Conservation (phyloP, 2,113 vertebrate genomes). For the Campylorhamphus procurvoides region DNA sequence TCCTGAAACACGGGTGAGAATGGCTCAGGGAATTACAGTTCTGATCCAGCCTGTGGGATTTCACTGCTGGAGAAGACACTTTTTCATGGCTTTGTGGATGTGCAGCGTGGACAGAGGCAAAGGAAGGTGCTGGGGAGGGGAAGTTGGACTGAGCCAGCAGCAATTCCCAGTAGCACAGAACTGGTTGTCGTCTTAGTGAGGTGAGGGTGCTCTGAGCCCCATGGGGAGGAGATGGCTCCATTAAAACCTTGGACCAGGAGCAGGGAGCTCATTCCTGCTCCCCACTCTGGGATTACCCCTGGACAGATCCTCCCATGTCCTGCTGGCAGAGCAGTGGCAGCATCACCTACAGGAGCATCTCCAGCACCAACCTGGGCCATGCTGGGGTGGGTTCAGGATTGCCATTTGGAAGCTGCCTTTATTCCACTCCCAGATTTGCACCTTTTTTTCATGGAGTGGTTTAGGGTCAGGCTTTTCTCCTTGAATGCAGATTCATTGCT, state of each 20-base stretch:
- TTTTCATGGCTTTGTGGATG: not conserved
- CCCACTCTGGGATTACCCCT: rapidly evolving
- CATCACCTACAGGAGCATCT: not conserved
- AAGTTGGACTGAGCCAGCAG: not conserved
- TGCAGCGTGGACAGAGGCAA: not conserved
- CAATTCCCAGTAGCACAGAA: no score
- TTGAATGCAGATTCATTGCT: not conserved
- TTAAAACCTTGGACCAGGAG: not conserved
- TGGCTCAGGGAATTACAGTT: rapidly evolving
- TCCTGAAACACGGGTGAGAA: rapidly evolving
- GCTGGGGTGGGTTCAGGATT: not conserved
- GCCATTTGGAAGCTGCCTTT: not conserved
- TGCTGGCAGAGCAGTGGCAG: not conserved
- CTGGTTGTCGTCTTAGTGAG: not conserved
- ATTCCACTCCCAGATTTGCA: not conserved
- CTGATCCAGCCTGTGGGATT: rapidly evolving
- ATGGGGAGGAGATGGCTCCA: rapidly evolving
- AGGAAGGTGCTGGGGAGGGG: not conserved
- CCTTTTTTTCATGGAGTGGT: not conserved
- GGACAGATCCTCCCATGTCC: not conserved
- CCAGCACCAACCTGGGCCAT: no score
- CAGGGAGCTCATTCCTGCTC: not conserved
- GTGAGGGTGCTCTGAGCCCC: rapidly evolving
- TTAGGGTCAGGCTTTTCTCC: not conserved
- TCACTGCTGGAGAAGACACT: rapidly evolving